These are phyloP conservation scores for Mobula birostris DNA, from an alignment of 2,113 vertebrate genomes.

Conservation along the genomic window DNA sequence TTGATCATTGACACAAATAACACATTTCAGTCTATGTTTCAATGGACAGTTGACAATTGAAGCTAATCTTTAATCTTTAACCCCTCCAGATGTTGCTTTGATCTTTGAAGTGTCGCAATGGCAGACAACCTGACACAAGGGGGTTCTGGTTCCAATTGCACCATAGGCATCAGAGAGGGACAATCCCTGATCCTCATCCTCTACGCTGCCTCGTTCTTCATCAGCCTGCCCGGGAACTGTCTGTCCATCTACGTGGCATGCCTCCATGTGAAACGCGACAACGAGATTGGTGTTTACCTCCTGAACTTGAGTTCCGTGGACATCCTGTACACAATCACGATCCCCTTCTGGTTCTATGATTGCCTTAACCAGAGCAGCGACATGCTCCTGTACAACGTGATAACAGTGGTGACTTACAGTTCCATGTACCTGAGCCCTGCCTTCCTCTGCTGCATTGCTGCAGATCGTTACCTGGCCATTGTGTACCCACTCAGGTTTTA, in stretches of 20 bases:
- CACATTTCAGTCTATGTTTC: too few species aligned
- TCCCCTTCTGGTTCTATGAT: slow-evolving; percentile 73
- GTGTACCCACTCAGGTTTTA: slow-evolving; percentile 68
- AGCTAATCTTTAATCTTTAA: not conserved
- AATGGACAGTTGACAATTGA: too few species aligned
- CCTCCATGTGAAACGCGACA: slow-evolving; percentile 66
- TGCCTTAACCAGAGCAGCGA: slow-evolving; percentile 57
- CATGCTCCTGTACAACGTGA: slow-evolving; percentile 47
- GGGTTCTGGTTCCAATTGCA: not conserved
- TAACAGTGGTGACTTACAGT: slow-evolving; percentile 59
- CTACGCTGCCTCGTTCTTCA: not conserved
- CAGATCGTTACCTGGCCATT: slow-evolving; percentile 74
- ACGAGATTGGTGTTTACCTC: slow-evolving; percentile 75
- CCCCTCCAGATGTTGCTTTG: not conserved
- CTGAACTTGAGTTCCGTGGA: slow-evolving; percentile 76
- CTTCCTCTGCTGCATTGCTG: slow-evolving; percentile 74
- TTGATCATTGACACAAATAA: too few species aligned
- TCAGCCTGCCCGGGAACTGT: slow-evolving; percentile 65
- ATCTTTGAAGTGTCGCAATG: not conserved
- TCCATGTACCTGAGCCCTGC: slow-evolving; percentile 77
- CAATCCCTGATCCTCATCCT: not conserved
- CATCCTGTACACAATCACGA: slow-evolving; percentile 60
- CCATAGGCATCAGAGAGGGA: not conserved
- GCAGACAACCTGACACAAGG: not conserved
- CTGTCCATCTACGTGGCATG: slow-evolving; percentile 68